These are phyloP conservation scores for Trachemys scripta DNA, from an alignment of 2,113 vertebrate species.

Conservation along the genomic window DNA sequence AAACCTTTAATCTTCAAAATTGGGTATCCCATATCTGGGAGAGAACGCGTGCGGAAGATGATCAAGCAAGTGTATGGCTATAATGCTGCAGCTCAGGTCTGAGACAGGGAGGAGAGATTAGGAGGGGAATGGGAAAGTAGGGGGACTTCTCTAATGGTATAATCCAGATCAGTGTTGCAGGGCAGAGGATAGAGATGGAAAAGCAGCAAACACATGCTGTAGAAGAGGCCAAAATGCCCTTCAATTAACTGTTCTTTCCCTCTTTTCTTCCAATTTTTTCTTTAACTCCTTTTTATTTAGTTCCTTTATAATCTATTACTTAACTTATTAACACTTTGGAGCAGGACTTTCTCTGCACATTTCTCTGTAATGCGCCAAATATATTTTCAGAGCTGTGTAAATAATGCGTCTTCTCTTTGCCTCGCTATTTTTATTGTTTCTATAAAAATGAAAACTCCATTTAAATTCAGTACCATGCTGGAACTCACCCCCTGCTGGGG, in stretches of 20 bases:
- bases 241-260: not conserved
- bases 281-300: slow-evolving; percentile 6
- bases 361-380: not conserved
- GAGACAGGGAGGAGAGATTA: not conserved
- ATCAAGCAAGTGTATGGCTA: not conserved
- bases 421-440: not conserved
- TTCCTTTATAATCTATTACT: not conserved
- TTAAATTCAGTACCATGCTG: not conserved
- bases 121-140: not conserved
- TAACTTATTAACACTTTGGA: not conserved
- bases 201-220: not conserved
- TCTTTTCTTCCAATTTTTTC: not conserved
- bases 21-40: not conserved
- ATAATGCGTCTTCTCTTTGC: not conserved
- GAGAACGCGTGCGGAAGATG: not conserved
- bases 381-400: not conserved
- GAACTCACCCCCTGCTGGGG: not conserved
- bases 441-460: not conserved
- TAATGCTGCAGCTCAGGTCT: not conserved
- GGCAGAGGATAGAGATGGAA: not conserved
- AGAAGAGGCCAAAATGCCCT: not conserved
- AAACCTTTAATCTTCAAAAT: not conserved
- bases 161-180: not conserved
- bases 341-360: not conserved
- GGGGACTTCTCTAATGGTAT: not conserved